Evolutionary conservation across 92 coral and sea anemone species (phyloP).

Genomic region (Epizoanthus rinbou): DNA sequence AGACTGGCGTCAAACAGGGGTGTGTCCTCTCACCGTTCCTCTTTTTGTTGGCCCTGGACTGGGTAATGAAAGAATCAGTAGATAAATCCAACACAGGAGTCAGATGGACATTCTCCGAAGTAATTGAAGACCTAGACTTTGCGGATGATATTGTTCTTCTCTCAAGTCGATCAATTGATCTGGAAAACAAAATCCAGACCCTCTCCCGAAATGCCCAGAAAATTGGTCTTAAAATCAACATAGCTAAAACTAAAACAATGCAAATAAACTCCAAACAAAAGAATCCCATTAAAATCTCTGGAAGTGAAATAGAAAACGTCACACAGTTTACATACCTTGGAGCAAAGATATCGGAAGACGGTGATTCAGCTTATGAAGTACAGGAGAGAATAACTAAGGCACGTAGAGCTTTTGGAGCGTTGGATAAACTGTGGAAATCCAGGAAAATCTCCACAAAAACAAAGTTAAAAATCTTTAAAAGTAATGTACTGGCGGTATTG

Average conservation of each 20-base stretch:
- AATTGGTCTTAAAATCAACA: constrained; percentile 23
- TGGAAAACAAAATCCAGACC: not conserved
- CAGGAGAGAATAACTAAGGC: constrained; percentile 3
- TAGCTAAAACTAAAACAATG: constrained; percentile 2
- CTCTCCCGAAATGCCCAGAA: constrained; percentile 9
- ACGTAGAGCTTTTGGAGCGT: constrained; percentile 5
- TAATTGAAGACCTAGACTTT: constrained; percentile 33
- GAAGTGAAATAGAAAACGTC: constrained; percentile 17
- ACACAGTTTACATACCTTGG: constrained; percentile 9
- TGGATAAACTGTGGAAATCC: not conserved
- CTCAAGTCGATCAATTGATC: not conserved
- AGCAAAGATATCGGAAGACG: constrained; percentile 6
- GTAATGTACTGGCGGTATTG: constrained; percentile 3
- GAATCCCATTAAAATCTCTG: constrained; percentile 9
- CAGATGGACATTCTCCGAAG: constrained; percentile 25
- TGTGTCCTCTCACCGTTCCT: constrained; percentile 36
- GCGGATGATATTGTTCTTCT: constrained; percentile 38
- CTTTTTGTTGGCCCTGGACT: constrained; percentile 3
- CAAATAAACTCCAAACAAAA: constrained; percentile 13
- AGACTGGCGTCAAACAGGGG: constrained; percentile 15
- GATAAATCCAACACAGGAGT: constrained; percentile 14
- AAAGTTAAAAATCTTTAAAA: not conserved
- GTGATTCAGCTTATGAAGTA: constrained; percentile 24
- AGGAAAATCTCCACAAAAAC: constrained; percentile 14
- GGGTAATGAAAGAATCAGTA: constrained; percentile 32